Evolutionary conservation across 2,797 vertebrate species (phyloP), one percentile per base, ranked within the genome.

Genomic region (Odontamblyopus lacepedii): DNA sequence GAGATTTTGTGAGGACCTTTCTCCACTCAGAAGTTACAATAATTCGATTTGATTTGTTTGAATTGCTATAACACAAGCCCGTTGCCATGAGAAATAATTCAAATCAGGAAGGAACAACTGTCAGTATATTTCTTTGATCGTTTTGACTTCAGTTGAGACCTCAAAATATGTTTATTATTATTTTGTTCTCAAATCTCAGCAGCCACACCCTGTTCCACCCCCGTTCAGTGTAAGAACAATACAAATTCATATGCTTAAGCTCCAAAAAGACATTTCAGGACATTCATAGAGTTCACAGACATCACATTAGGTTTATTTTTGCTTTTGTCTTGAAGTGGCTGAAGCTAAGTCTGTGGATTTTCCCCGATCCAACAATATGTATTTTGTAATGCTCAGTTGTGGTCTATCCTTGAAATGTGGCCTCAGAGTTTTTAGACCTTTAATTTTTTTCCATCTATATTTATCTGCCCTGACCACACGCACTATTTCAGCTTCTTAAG

Each of bases 381-480:
- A 53, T 67, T 71, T 71, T 16, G 55, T 71, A 26, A 56, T 61
- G 19, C 66, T 78, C 30, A 61, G 65, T 80, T 82, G 80, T 80
- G 79, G 77, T 50, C 51, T 75, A 68, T 76, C 82, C 74, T 76
- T 81, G 78, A 85, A 75, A 71, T 73, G 73, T 66, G 77, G 79
- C 73, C 79, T 79, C 3, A 82, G 70, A 75, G 83, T 83, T 86
- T 87, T 78, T 63, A 74, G 72, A 53, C 78, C 64, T 70, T 83
- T 87, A 76, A 76, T 79, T 64, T 85, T 81, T 75, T 74, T 74
- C 71, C 38, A 70, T 83, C 79, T 82, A 68, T 84, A 68, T 85
- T 86, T 85, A 53, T 82, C 79, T 78, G 78, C 75, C 72, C 68
- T 85, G 83, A 81, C 89, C 90, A 89, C 91, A 87, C 88, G 74